Percentiles rank a stretch among this genome's conserved stretches.
Evolutionary conservation across 2,888 invertebrate species (phyloP).

Genomic region (Cheilosia impressa): DNA sequence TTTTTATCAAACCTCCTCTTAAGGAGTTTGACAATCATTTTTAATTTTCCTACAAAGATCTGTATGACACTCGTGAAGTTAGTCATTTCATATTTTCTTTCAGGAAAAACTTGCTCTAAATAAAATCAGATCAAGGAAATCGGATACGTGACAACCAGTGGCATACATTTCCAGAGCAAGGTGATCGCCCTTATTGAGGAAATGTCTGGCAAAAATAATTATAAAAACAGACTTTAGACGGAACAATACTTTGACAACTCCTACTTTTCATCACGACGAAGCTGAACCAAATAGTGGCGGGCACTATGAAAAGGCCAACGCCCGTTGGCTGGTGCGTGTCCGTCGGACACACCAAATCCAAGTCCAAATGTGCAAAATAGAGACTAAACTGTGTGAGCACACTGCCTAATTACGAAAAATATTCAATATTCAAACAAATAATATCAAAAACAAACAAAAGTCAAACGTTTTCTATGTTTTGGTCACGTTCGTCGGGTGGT

Average conservation of each 20-base stretch:
- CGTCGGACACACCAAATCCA: conserved; percentile 5
- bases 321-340: conserved; percentile 9
- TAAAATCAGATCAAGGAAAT: neutral
- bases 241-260: neutral
- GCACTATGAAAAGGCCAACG: conserved; percentile 24
- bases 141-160: neutral
- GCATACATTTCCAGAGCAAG: neutral
- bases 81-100: too few relatives aligned
- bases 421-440: conserved; percentile 50
- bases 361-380: conserved; percentile 25
- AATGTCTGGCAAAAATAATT: conserved; percentile 10
- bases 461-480: conserved; percentile 59
- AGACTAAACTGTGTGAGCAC: conserved; percentile 31
- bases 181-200: conserved; percentile 26
- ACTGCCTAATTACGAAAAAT: conserved; percentile 54
- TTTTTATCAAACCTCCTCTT: too few relatives aligned
- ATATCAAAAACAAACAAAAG: conserved; percentile 39
- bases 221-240: neutral
- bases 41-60: too few relatives aligned
- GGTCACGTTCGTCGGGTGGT: conserved; percentile 63
- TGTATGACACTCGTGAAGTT: too few relatives aligned
- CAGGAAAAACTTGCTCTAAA: neutral
- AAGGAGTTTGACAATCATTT: too few relatives aligned
- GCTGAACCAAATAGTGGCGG: neutral
- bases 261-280: neutral